Percentiles rank a stretch among this genome's conserved stretches.
phyloP scores from a whole-genome alignment of 1,140 invertebrate genomes.

The Calephelis nemesis region DNA sequence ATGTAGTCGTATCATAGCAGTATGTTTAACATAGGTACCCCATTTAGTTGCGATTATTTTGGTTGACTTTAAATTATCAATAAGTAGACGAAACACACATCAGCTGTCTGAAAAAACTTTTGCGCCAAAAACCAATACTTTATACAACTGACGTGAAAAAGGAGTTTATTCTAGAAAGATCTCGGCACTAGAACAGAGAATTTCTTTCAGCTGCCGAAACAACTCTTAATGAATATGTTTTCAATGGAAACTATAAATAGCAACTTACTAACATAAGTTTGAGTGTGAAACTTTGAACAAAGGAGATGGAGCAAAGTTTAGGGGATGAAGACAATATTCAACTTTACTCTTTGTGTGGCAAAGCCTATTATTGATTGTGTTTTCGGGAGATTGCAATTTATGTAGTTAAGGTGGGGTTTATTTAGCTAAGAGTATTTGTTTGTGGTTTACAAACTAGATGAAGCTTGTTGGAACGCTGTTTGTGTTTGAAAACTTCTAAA shows the following conservation, averaged over 20 bases:
- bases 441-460: constrained; percentile 4
- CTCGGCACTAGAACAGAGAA: too few species aligned
- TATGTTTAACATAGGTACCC: too few species aligned
- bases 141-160: too few species aligned
- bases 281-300: constrained; percentile 14
- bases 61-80: too few species aligned
- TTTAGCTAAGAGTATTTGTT: constrained; percentile 13
- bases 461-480: not conserved
- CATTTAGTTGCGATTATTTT: too few species aligned
- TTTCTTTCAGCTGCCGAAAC: too few species aligned
- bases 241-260: constrained; percentile 13
- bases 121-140: too few species aligned
- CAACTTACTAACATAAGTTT: constrained; percentile 7
- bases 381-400: not conserved
- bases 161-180: too few species aligned
- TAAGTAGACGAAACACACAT: too few species aligned
- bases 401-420: constrained; percentile 9
- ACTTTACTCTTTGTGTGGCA: not conserved
- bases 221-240: constrained; percentile 6
- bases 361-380: constrained; percentile 10
- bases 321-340: constrained; percentile 1
- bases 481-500: not conserved
- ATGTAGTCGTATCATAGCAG: too few species aligned
- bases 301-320: constrained; percentile 7
- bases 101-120: too few species aligned